Base-by-base conservation (phyloP, 2,797 vertebrate genomes). In the Coluber constrictor region DNA sequence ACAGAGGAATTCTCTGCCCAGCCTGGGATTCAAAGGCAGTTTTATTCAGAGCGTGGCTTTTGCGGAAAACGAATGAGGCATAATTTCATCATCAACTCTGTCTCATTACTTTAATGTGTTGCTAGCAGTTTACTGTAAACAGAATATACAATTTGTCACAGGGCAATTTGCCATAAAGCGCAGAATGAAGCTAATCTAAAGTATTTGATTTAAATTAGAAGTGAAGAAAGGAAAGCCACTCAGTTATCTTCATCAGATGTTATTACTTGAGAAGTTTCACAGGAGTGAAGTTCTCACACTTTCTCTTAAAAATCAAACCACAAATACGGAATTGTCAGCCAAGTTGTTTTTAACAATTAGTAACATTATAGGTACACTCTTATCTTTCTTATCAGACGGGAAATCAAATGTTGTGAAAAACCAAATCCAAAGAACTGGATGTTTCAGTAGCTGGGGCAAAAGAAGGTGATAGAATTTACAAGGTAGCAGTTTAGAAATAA, bases 71-170 rank as follows among this genome's bases (percentile, higher is more conserved):
- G 12, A 90, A 57, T 6, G 12, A 87, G 63, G 89, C 8, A 27
- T 93, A 89, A 56, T 70, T 90, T 90, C 83, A 60, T 43, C 37
- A 93, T 59, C 79, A 70, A 37, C 60, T 59, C 37, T n/a, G 32
- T 9, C 54, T 87, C 89, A 90, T 93, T 93, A 93, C 54, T 87
- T 61, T 93, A 87, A 90, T 70, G 86, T 87, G 74, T 90, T 87
- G 89, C 51, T 87, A 90, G 29, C 47, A 56, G 60, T 87, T 87
- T 87, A 90, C 89, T 87, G 79, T 70, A 90, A 90, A 93, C 54
- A 87, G 27, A 61, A 93, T 37, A 54, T 59, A 54, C 83, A 90
- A 90, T 59, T 89, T 59, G 32, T 59, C 92, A 32, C 54, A 70
- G 54, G 63, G 79, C 60, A 90, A 54, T 47, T 86, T 47, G 79